A percentile compares a stretch with the other conserved stretches of the same genome.
Evolutionary conservation across 2,888 invertebrate species (phyloP).

Genomic region (Cyclophora punctaria): DNA sequence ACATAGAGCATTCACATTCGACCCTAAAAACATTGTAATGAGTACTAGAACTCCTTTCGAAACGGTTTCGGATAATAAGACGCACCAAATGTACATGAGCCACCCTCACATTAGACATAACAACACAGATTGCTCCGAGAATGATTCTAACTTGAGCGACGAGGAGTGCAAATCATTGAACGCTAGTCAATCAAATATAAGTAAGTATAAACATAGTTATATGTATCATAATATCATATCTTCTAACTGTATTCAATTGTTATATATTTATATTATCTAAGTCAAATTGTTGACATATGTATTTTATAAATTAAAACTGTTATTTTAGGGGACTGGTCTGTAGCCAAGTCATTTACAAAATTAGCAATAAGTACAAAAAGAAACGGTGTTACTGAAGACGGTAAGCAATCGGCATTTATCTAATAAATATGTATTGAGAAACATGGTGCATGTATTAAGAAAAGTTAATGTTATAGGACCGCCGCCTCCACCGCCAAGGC

Average conservation of each 20-base stretch:
- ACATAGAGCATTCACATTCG: constrained; percentile 50
- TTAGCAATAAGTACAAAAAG: constrained; percentile 31
- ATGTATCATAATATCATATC: too few species aligned
- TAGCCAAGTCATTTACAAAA: constrained; percentile 52
- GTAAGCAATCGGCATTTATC: constrained; percentile 22
- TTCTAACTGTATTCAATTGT: too few species aligned
- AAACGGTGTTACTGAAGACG: constrained; percentile 36
- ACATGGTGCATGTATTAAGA: too few species aligned
- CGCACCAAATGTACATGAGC: constrained; percentile 38
- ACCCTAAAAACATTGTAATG: constrained; percentile 45
- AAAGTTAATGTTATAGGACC: constrained; percentile 40
- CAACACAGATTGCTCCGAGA: constrained; percentile 52
- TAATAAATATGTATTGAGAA: too few species aligned
- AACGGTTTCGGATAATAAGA: constrained; percentile 25
- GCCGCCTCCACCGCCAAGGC: constrained; percentile 80
- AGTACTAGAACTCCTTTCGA: constrained; percentile 34
- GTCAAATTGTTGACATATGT: too few species aligned
- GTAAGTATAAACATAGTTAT: constrained; percentile 27
- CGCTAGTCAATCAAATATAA: constrained; percentile 53
- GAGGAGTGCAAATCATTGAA: constrained; percentile 59
- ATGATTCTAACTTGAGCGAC: constrained; percentile 58
- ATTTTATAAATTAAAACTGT: background rate
- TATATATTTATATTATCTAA: too few species aligned
- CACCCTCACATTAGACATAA: constrained; percentile 46
- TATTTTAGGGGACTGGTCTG: constrained; percentile 49